Base-by-base conservation (phyloP, 2,888 invertebrate genomes). In the Melinaea marsaeus region DNA sequence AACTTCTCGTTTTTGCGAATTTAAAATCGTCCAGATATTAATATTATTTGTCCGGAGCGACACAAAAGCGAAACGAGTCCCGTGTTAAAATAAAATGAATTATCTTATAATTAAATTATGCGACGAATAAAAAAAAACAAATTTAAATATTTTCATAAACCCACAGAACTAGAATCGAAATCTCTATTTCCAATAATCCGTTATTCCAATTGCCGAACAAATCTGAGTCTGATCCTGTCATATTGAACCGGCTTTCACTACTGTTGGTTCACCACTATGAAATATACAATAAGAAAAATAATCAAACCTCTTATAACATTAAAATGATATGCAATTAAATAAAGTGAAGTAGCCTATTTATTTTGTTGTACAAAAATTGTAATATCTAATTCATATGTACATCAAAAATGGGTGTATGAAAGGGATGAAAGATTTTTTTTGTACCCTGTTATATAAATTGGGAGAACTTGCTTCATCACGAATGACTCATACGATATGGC, bases 181-280 rank as follows among this genome's bases (percentile, higher is more conserved):
- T 51, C 32, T 32, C 51, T 51, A 51, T 51, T 51, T 51, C 51
- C 51, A 32, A 51, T 51, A 51, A 51, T 51, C 51, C 51, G 51
- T 51, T 32, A 51, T 32, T 51, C 32, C 51, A 51, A 51, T 51
- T 51, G 51, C 51, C 51, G 51, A 51, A 51, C 51, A 51, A 51
- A 51, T 51, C 51, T 51, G 32, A 51, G 51, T 51, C 51, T 51
- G 51, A 51, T 51, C 51, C 51, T 51, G 51, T 51, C 51, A 51
- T 51, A 51, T 51, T 32, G 32, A 32, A 51, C 22, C 51, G 32
- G 51, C 51, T 51, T 51, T 51, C 11, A 32, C 51, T 51, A 51
- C 32, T 51, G 32, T 7, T 51, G 51, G 51, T 51, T 51, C 32
- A 51, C 51, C 9, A 42, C 42, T 42, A 42, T 32, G 4, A 51